These are phyloP conservation scores for Phalangium opilio DNA, from an alignment of 2,888 invertebrate species.

Conservation along the genomic window DNA sequence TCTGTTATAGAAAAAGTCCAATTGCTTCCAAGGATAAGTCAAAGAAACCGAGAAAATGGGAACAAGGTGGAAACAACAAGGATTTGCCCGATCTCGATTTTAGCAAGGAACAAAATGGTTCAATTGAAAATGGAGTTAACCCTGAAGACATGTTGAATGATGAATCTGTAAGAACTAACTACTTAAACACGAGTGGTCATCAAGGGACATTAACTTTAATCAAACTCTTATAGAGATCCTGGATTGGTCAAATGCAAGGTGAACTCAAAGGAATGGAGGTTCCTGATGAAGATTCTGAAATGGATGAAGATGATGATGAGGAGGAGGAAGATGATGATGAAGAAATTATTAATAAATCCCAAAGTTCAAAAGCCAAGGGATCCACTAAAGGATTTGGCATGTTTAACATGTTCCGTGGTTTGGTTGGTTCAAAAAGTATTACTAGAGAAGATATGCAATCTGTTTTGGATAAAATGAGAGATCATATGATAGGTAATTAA, in stretches of 20 bases:
- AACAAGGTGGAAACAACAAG: constrained; percentile 57
- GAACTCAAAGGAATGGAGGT: constrained; percentile 30
- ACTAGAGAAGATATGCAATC: constrained; percentile 64
- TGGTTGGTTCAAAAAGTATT: constrained; percentile 32
- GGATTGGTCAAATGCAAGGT: constrained; percentile 33
- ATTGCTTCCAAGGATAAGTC: constrained; percentile 44
- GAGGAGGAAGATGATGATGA: constrained; percentile 3
- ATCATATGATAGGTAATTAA: constrained; percentile 68
- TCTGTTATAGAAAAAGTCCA: constrained; percentile 22
- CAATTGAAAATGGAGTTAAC: constrained; percentile 33
- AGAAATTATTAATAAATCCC: background rate
- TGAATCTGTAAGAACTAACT: constrained; percentile 49
- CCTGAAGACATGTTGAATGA: constrained; percentile 42
- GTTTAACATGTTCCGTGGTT: constrained; percentile 61
- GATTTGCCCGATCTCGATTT: constrained; percentile 61
- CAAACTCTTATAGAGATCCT: constrained; percentile 24
- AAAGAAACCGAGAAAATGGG: constrained; percentile 83
- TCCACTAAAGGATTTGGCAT: constrained; percentile 39
- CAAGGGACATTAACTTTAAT: background rate
- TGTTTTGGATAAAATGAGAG: constrained; percentile 78
- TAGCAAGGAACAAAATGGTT: constrained; percentile 35
- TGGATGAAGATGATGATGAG: constrained; percentile 20
- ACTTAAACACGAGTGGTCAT: too few relatives aligned
- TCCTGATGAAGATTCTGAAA: constrained; percentile 26
- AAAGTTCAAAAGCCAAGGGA: background rate